phyloP scores from a whole-genome alignment of 2,113 vertebrate genomes.

The Rhinogobius similis region DNA sequence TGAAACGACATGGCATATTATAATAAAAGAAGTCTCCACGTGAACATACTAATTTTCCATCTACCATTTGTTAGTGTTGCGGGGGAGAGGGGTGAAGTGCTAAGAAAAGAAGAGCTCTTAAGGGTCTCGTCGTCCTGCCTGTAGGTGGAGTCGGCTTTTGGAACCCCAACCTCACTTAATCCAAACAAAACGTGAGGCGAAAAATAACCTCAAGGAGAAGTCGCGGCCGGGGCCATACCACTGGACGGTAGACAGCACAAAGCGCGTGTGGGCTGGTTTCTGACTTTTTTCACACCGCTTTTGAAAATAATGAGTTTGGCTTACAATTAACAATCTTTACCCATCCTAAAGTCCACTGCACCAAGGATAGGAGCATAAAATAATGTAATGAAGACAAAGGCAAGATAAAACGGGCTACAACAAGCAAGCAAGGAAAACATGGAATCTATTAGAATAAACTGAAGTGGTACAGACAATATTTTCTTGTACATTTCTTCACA shows the following conservation, averaged over 20 bases:
- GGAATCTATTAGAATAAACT: no score
- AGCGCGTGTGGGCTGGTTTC: constrained; percentile 65
- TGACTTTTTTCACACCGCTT: background rate
- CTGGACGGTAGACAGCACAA: constrained; percentile 63
- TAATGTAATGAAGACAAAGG: background rate
- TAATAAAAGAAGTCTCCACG: constrained; percentile 4
- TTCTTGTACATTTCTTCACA: no score
- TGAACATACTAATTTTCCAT: constrained; percentile 18
- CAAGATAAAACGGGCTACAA: background rate
- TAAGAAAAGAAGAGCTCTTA: constrained; percentile 45
- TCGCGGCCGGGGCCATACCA: constrained; percentile 62
- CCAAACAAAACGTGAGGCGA: constrained; percentile 65
- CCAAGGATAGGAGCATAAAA: background rate
- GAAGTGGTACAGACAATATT: no score
- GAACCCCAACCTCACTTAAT: constrained; percentile 65
- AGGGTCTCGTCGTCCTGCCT: constrained; percentile 49
- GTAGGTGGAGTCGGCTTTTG: constrained; percentile 71
- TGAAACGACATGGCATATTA: constrained; percentile 35
- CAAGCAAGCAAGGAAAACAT: no score
- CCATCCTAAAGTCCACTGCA: background rate
- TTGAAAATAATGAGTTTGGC: background rate
- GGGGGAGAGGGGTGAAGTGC: constrained; percentile 31
- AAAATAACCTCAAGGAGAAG: constrained; percentile 76
- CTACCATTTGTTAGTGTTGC: constrained; percentile 29
- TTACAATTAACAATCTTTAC: background rate